Percentiles rank a stretch among this genome's conserved stretches.
Evolutionary conservation across 1,140 invertebrate genomes (phyloP).

Genomic region (Centruroides vittatus): DNA sequence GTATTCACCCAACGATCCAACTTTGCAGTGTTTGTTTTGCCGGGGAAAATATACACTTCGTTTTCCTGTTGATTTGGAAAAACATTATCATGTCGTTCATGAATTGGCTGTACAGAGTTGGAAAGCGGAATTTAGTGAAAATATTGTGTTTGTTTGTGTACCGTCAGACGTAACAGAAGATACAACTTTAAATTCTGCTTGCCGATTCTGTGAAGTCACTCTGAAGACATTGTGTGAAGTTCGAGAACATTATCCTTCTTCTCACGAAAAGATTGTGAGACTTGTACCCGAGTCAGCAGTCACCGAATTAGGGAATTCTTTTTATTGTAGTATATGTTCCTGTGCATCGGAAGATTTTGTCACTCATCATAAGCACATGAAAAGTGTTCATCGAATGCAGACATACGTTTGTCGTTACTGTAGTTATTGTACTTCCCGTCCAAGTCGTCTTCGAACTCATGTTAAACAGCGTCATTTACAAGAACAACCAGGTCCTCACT

Average conservation of each 20-base stretch:
- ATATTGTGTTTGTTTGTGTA: conserved; percentile 23
- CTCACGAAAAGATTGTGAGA: conserved; percentile 19
- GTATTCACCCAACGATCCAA: conserved; percentile 18
- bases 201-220: conserved; percentile 21
- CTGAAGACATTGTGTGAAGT: conserved; percentile 19
- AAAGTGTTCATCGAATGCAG: conserved; percentile 19
- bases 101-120: conserved; percentile 18
- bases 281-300: conserved; percentile 15
- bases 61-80: conserved; percentile 22
- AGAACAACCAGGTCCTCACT: conserved; percentile 19
- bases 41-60: conserved; percentile 17
- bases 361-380: conserved; percentile 22
- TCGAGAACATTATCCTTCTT: conserved; percentile 19
- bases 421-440: conserved; percentile 19
- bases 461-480: conserved; percentile 22
- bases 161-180: conserved; percentile 17
- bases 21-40: conserved; percentile 20
- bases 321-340: conserved; percentile 20
- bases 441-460: conserved; percentile 20
- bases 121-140: conserved; percentile 22
- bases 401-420: conserved; percentile 22
- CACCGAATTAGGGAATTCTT: conserved; percentile 14
- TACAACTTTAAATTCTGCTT: conserved; percentile 19
- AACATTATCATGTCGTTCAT: conserved; percentile 22
- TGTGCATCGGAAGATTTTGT: conserved; percentile 17